A percentile compares a stretch with the other conserved stretches of the same genome.
Conservation (phyloP, 2,888 invertebrate species). For the Drosophila yooni region DNA sequence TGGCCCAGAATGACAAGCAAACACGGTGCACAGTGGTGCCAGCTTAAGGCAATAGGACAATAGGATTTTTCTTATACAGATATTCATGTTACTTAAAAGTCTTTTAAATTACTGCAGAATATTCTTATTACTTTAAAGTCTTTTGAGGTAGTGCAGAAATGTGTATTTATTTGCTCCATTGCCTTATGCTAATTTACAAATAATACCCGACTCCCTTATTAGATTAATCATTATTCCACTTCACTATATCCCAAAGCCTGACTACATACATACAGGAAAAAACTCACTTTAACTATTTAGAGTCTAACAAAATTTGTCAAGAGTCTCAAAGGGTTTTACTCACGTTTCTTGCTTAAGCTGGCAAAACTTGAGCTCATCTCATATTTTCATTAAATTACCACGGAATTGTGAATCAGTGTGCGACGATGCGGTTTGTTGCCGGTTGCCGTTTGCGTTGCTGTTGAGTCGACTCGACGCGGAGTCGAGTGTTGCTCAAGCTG, state of each 20-base stretch:
- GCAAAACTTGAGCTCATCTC: conserved; percentile 1
- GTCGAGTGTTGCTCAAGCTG: conserved; percentile 69
- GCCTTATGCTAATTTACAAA: background rate
- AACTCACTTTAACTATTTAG: background rate
- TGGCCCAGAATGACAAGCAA: conserved; percentile 37
- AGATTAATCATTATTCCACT: background rate
- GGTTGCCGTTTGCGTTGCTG: conserved; percentile 1
- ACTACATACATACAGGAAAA: background rate
- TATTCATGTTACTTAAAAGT: no score
- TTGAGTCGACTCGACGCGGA: conserved; percentile 8
- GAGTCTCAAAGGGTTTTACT: background rate
- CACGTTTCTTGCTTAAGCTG: background rate
- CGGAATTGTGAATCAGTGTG: conserved; percentile 45
- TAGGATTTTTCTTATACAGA: no score
- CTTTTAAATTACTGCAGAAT: no score
- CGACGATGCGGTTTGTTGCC: conserved; percentile 21
- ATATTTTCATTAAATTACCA: conserved; percentile 33
- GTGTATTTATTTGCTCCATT: background rate
- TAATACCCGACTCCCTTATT: no score
- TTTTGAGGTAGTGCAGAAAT: fast-evolving
- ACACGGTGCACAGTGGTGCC: conserved; percentile 35
- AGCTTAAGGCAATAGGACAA: background rate
- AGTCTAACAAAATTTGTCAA: background rate
- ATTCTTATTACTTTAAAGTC: no score
- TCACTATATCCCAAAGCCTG: background rate